phyloP scores from a whole-genome alignment of 2,113 vertebrate species.

The Atractosteus spatula region DNA sequence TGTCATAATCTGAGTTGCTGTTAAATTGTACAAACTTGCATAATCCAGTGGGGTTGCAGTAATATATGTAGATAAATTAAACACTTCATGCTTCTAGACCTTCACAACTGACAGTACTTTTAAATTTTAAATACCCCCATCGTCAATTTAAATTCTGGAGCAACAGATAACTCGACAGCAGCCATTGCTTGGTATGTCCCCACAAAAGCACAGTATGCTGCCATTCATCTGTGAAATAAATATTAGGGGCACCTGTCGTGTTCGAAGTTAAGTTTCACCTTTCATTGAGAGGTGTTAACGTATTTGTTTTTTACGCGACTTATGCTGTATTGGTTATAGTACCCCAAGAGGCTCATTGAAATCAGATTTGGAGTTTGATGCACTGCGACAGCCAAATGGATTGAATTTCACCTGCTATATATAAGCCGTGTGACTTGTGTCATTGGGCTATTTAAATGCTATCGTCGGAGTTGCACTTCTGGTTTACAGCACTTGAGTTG shows the following conservation, averaged over 20 bases:
- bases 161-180: not conserved
- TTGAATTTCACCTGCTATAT: slow-evolving; percentile 98
- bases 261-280: slow-evolving; percentile 40
- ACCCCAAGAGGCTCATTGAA: slow-evolving; percentile 57
- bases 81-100: not conserved
- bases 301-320: slow-evolving; percentile 41
- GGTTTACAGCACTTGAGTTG: slow-evolving; percentile 65
- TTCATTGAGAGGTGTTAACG: slow-evolving; percentile 35
- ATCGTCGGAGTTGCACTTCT: slow-evolving; percentile 66
- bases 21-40: no score
- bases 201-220: slow-evolving; percentile 12
- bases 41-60: not conserved
- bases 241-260: slow-evolving; percentile 41
- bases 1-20: no score
- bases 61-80: not conserved
- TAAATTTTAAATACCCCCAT: not conserved
- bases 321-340: slow-evolving; percentile 43
- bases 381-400: slow-evolving; percentile 84
- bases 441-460: slow-evolving; percentile 95
- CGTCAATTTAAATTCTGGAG: no score
- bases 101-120: no score
- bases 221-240: slow-evolving; percentile 28
- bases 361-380: slow-evolving; percentile 74
- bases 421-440: slow-evolving; percentile 90
- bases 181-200: not conserved